These are phyloP conservation scores for Callyntrura sp. DNA, from an alignment of 2,888 invertebrate genomes.

Conservation along the genomic window DNA sequence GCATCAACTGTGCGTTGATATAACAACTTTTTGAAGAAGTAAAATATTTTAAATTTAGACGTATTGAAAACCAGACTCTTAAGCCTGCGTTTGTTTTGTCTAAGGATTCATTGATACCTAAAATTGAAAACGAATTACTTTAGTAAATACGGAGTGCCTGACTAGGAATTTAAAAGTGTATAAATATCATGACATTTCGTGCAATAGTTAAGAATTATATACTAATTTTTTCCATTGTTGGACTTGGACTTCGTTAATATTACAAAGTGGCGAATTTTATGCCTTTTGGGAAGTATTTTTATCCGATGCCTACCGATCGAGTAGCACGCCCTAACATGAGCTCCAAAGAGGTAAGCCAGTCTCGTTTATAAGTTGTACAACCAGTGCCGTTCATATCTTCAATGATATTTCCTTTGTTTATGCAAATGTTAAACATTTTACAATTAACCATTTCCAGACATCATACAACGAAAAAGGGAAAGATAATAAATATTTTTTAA, in stretches of 20 bases:
- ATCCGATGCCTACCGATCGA: conserved; percentile 81
- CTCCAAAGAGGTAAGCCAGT: conserved; percentile 83
- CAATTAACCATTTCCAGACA: neutral
- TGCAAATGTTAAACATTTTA: neutral
- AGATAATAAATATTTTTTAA: neutral
- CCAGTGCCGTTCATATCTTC: neutral
- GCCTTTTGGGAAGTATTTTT: conserved; percentile 65
- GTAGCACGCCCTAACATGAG: conserved; percentile 84
- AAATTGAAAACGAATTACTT: neutral
- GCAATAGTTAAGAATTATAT: conserved; percentile 33
- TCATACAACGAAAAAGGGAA: neutral
- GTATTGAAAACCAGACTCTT: neutral
- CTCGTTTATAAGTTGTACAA: neutral
- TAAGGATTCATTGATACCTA: neutral
- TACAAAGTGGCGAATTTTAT: conserved; percentile 65
- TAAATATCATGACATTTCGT: conserved; percentile 41
- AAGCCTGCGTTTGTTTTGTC: neutral
- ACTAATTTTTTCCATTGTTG: conserved; percentile 3
- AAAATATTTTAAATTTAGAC: neutral
- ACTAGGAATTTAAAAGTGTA: neutral
- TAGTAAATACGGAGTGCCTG: conserved; percentile 11
- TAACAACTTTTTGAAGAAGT: neutral
- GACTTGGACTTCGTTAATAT: conserved; percentile 43
- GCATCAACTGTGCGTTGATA: neutral
- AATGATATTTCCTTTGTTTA: neutral